Evolutionary conservation across 2,888 invertebrate species (phyloP).

Genomic region (Agrilus cyanescens): DNA sequence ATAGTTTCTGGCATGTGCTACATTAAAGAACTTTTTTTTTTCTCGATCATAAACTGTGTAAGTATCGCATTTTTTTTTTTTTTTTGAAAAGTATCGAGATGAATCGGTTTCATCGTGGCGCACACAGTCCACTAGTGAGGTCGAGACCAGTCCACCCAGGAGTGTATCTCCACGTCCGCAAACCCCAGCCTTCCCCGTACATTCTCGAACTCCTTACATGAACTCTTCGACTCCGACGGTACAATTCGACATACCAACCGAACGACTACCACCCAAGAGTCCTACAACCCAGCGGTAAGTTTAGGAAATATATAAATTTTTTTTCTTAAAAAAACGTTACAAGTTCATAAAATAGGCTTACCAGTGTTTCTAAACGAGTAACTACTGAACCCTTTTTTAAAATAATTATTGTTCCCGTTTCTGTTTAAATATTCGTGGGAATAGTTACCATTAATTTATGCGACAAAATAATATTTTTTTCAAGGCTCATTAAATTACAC

Average conservation of each 20-base stretch:
- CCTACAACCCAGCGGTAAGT: constrained; percentile 58
- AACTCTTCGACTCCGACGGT: constrained; percentile 57
- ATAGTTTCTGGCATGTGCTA: neutral
- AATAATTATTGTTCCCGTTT: too few relatives aligned
- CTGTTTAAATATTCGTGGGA: too few relatives aligned
- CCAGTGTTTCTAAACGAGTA: too few relatives aligned
- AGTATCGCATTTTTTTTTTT: constrained; percentile 1
- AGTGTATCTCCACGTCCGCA: constrained; percentile 57
- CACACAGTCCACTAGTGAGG: constrained; percentile 43
- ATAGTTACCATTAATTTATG: too few relatives aligned
- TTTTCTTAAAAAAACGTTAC: constrained; percentile 4
- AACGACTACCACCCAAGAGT: constrained; percentile 70
- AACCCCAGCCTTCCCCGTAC: constrained; percentile 89
- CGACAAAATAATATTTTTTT: too few relatives aligned
- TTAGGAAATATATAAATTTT: constrained; percentile 7
- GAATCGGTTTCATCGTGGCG: constrained; percentile 60
- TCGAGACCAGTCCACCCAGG: constrained; percentile 41
- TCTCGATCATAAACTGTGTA: neutral
- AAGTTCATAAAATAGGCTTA: too few relatives aligned
- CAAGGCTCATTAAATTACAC: too few relatives aligned
- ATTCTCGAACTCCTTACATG: constrained; percentile 78
- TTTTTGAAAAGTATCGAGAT: constrained; percentile 39
- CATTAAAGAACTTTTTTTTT: constrained; percentile 2
- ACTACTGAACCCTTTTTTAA: too few relatives aligned
- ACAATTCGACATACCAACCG: constrained; percentile 37